Base-by-base conservation (phyloP, 1,140 invertebrate genomes). In the Diabrotica undecimpunctata region DNA sequence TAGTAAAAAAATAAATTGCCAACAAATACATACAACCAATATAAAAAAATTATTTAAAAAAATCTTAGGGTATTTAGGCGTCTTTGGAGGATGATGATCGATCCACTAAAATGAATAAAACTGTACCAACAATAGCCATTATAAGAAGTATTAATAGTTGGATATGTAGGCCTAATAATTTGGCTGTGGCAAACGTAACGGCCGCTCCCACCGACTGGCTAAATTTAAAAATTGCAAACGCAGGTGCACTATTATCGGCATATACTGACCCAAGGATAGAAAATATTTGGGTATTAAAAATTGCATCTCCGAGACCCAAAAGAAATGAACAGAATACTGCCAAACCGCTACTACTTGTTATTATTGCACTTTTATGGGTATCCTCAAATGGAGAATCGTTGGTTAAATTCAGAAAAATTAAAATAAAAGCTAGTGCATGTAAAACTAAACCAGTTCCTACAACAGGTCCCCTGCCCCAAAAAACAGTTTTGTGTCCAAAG, bases 161-260 rank as follows among this genome's bases (percentile, higher is more conserved):
- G 53, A 88, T 86, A 53, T 93, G 85, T 3, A 98, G 82, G 0
- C 87, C 83, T 3, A 95, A 76, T 36, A 84, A 77, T 6, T 86
- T 87, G 60, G 93, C 93, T 81, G 97, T 98, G 77, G 90, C 91
- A 82, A 98, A 98, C 59, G 90, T 92, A 6, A 87, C 80, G 0
- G 95, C 95, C 5, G 95, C 92, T 8, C 94, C 91, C 14, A 97
- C 81, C 0, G 95, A 97, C 87, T 98, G 83, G 71, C 89, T 88
- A 79, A 98, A 98, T 81, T 98, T 98, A 79, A 97, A 98, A 0
- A 98, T 81, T 0, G 96, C 95, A 82, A 98, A 98, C 0, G 95
- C 96, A 7, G 93, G 88, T 0, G 94, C 91, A 74, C 92, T 95
- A 70, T 95, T 90, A 51, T 93, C 88, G 0, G 89, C 83, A 76